Percentiles rank a stretch among this genome's conserved stretches.
These are phyloP conservation scores for Leptinotarsa haldemani DNA, from an alignment of 2,888 invertebrate species.

Conservation along the genomic window DNA sequence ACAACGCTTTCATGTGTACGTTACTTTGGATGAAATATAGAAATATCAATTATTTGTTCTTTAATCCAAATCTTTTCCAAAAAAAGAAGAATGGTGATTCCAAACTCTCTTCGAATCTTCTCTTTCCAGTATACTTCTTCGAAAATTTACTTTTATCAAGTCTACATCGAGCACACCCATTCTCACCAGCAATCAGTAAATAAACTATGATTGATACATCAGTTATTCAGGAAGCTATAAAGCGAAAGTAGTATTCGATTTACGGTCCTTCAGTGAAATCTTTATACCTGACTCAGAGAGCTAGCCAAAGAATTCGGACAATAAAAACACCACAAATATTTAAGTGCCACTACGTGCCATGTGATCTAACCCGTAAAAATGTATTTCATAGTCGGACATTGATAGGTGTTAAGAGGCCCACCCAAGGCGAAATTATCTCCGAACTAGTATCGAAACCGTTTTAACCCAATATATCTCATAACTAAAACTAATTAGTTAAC, in stretches of 20 bases:
- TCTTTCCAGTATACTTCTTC: background rate
- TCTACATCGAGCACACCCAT: background rate
- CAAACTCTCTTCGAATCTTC: no score
- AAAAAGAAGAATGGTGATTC: no score
- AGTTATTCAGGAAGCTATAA: constrained; percentile 15
- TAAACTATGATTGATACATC: constrained; percentile 11
- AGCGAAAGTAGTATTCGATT: constrained; percentile 7
- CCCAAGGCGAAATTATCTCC: constrained; percentile 31
- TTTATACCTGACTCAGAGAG: background rate
- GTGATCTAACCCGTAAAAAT: constrained; percentile 10
- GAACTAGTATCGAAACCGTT: constrained; percentile 34
- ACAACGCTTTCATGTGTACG: no score
- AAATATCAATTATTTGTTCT: no score
- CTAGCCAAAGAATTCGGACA: constrained; percentile 12
- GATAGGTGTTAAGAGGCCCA: constrained; percentile 39
- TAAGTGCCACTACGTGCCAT: constrained; percentile 12
- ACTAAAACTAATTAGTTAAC: constrained; percentile 37
- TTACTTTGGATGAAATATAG: no score
- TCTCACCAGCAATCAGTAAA: background rate
- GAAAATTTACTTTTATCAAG: background rate
- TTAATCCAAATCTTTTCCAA: no score
- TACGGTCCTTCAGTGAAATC: background rate
- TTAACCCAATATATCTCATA: constrained; percentile 38
- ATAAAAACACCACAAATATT: constrained; percentile 19
- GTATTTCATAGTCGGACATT: constrained; percentile 17